A percentile compares a stretch with the other conserved stretches of the same genome.
Conservation (phyloP, 1,140 invertebrate species). For the Drosophila eugracilis region DNA sequence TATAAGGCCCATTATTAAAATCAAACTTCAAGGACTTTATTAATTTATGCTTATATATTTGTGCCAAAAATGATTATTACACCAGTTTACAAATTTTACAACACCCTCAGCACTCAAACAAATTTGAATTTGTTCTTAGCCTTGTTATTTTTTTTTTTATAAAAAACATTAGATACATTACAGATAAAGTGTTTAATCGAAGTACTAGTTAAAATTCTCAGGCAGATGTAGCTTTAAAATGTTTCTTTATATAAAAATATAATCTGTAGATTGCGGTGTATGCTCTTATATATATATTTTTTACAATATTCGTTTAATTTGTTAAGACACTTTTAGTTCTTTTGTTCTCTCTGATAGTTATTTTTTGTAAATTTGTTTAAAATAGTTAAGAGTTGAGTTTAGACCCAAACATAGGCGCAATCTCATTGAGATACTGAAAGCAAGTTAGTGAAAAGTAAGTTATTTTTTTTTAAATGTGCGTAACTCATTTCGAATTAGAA, state of each 20-base stretch:
- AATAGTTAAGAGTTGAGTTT: conserved; percentile 9
- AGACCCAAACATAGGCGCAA: conserved; percentile 9
- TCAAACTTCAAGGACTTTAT: neutral
- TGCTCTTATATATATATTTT: conserved; percentile 25
- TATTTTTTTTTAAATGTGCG: neutral
- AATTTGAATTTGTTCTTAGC: neutral
- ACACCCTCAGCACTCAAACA: conserved; percentile 9
- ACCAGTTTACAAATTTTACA: conserved; percentile 15
- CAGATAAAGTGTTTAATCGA: conserved; percentile 6
- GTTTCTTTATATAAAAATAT: conserved; percentile 36
- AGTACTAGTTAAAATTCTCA: conserved; percentile 35
- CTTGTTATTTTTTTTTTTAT: conserved; percentile 2
- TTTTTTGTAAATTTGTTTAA: conserved; percentile 17
- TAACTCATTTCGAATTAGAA: neutral
- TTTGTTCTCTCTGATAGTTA: conserved; percentile 24
- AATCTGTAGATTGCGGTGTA: conserved; percentile 17
- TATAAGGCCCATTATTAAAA: neutral
- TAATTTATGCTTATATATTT: conserved; percentile 37
- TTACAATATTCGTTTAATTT: conserved; percentile 47
- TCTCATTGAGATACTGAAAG: conserved; percentile 18
- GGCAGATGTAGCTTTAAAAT: conserved; percentile 43
- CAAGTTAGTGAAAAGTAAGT: conserved; percentile 3
- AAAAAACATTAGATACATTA: conserved; percentile 11
- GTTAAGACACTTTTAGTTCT: conserved; percentile 51
- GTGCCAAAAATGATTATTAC: conserved; percentile 30